Evolutionary conservation across 2,888 invertebrate species (phyloP).

Genomic region (Alsophila aescularia): DNA sequence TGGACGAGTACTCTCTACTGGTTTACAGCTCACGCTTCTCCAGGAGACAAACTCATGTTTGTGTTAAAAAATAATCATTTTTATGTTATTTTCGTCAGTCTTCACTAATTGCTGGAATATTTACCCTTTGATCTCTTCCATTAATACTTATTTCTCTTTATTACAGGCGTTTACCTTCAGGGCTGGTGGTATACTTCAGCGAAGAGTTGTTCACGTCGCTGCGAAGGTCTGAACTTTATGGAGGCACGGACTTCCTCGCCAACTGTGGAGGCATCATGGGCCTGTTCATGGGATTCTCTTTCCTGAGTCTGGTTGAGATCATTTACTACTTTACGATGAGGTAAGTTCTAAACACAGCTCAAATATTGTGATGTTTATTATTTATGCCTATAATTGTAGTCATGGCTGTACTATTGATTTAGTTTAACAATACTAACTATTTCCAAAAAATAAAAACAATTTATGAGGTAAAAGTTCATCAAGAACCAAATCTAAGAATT

Average conservation of each 20-base stretch:
- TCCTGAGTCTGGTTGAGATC: slow-evolving; percentile 80
- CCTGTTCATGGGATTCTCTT: slow-evolving; percentile 81
- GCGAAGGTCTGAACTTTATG: slow-evolving; percentile 80
- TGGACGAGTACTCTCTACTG: too few species aligned
- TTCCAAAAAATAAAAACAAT: too few species aligned
- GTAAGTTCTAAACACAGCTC: slow-evolving; percentile 29
- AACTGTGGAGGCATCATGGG: slow-evolving; percentile 83
- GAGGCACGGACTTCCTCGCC: slow-evolving; percentile 79
- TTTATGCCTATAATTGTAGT: neutral
- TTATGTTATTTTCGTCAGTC: too few species aligned
- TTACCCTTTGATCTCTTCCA: neutral
- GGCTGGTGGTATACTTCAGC: slow-evolving; percentile 75
- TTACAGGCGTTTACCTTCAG: slow-evolving; percentile 39
- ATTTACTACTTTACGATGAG: slow-evolving; percentile 75
- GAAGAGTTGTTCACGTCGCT: slow-evolving; percentile 80
- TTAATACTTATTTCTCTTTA: neutral
- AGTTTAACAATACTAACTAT: too few species aligned
- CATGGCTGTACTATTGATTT: neutral
- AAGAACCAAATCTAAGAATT: neutral
- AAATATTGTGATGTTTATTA: neutral
- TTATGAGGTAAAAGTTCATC: neutral
- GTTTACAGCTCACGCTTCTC: too few species aligned
- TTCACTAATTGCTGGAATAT: too few species aligned
- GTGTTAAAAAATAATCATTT: too few species aligned
- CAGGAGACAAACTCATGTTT: too few species aligned